Conservation (phyloP, 2,113 vertebrate genomes). For the human (Homo sapiens) region GRCh38 chr2:146756001-146756500, state of each 20-base stretch:
- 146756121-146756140: not conserved
- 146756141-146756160: slow-evolving; percentile 1
- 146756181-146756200: not conserved
- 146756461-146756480: slow-evolving; percentile 56
- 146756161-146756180: not conserved
- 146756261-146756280: not conserved
- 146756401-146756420: not conserved
- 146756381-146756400: not conserved
- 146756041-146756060: not conserved
- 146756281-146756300: not conserved
- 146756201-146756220: not conserved
- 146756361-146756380: slow-evolving; percentile 28
- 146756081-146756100: not conserved
- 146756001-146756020: not conserved
- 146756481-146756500: slow-evolving; percentile 72
- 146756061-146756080: not conserved
- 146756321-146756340: slow-evolving; percentile 39
- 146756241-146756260: not conserved
- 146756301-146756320: not conserved
- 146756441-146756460: slow-evolving; percentile 46
- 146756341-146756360: not conserved
- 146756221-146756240: slow-evolving; percentile 7
- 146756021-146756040: slow-evolving; percentile 29
- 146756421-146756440: slow-evolving; percentile 34
- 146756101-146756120: not conserved